Evolutionary conservation across 2,113 vertebrate species (phyloP).

Genomic region (Bos javanicus): DNA sequence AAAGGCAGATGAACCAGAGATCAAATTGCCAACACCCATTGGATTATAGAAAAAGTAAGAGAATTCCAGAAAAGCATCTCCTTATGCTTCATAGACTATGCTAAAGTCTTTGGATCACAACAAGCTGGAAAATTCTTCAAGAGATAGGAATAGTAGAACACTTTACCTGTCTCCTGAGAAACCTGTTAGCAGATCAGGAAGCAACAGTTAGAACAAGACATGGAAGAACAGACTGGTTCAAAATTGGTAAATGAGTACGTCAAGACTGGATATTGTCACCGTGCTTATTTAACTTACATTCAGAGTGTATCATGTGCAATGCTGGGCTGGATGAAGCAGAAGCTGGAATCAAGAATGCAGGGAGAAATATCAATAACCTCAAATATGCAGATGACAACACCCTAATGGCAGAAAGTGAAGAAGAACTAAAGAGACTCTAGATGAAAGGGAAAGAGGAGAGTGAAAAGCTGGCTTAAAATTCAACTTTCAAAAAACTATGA

Average conservation of each 20-base stretch:
- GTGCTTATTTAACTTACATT: not conserved
- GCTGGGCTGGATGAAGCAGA: not conserved
- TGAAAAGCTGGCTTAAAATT: not conserved
- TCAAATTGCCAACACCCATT: not conserved
- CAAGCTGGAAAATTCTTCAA: not conserved
- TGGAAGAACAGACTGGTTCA: not conserved
- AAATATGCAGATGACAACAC: not conserved
- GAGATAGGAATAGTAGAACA: not conserved
- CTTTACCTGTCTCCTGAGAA: not conserved
- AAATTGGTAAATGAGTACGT: fast-evolving
- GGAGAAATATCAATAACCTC: not conserved
- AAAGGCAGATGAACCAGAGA: not conserved
- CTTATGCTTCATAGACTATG: not conserved
- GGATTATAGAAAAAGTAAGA: not conserved
- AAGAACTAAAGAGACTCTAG: not conserved
- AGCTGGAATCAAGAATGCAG: not conserved
- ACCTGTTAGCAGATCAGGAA: not conserved
- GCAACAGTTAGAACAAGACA: not conserved
- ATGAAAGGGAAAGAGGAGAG: not conserved
- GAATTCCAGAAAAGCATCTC: not conserved
- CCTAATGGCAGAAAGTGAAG: not conserved
- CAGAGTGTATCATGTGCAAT: not conserved
- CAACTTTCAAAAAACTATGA: not conserved
- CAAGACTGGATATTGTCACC: not conserved
- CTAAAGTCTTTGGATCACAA: not conserved